Base-by-base conservation (phyloP, 1,140 invertebrate species). In the Macrotrachela quadricornifera region DNA sequence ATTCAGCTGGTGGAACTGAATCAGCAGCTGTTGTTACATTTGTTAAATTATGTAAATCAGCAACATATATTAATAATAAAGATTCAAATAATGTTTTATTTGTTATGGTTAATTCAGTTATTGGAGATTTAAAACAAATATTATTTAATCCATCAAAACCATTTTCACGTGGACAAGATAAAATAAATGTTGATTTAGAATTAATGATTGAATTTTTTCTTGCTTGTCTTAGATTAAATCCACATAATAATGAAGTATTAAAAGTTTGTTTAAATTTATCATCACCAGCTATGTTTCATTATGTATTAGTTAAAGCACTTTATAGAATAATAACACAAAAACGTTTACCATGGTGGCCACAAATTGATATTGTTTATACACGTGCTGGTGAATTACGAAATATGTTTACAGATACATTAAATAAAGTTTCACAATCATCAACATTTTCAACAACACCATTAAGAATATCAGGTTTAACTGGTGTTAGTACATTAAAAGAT, bases 191-290 rank as follows among this genome's bases (percentile, higher is more conserved):
- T 55, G 90, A 96, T 63, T 78, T 91, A 50, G 90, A 95, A 60
- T 73, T 95, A 16, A 87, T 94, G 80, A 90, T 91, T 56, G 91
- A 97, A 64, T 95, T 85, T 72, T 94, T 94, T 70, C 83, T 97
- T 0, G 90, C 87, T 0, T 82, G 82, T 61, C 95, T 95, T 73
- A 79, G 88, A n/a, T 87, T 94, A 45, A 88, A 82, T 73, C 87
- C 88, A 0, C 84, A 92, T 65, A 91, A 86, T 64, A 91, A 90
- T 67, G 87, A 94, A 70, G 80, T 87, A 0, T 74, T 94, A 13
- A 94, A 91, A 76, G 82, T 91, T 17, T 94, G 88, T 67, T 73
- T 95, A 10, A 88, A 86, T 68, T 72, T 59, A n/a, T 81, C 15
- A 60, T 85, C 81, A 21, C 80, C 83, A 13, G 78, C 81, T 13